A percentile compares a stretch with the other conserved stretches of the same genome.
Evolutionary conservation across 92 coral and sea anemone species (phyloP).

Genomic region (Actinostola sp.): DNA sequence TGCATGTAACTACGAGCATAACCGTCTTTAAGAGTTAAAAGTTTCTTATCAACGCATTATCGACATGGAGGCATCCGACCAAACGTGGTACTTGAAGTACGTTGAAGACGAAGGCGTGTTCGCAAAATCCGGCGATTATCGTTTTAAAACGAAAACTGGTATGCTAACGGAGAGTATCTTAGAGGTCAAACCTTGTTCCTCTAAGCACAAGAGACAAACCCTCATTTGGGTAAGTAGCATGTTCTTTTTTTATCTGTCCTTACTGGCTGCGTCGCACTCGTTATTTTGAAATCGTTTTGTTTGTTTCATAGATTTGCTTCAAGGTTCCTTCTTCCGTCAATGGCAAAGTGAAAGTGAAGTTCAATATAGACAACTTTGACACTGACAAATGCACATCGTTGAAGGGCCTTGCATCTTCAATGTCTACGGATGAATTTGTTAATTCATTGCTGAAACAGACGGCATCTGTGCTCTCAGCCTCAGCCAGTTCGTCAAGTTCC

Average conservation of each 20-base stretch:
- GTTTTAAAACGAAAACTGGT: constrained; percentile 23
- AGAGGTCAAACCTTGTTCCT: constrained; percentile 5
- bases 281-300: not conserved
- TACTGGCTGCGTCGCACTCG: too few relatives aligned
- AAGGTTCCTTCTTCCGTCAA: constrained; percentile 9
- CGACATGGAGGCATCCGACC: too few relatives aligned
- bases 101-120: constrained; percentile 28
- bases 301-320: not conserved
- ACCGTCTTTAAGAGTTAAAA: too few relatives aligned
- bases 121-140: constrained; percentile 9
- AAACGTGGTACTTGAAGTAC: constrained; percentile 16
- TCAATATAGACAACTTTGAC: not conserved
- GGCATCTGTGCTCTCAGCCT: not conserved
- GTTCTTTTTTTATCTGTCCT: not conserved
- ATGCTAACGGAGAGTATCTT: constrained; percentile 13
- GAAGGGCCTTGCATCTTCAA: not conserved
- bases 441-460: not conserved
- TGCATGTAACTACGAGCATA: too few relatives aligned
- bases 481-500: not conserved
- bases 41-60: too few relatives aligned
- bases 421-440: constrained; percentile 2
- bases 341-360: constrained; percentile 15
- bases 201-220: not conserved
- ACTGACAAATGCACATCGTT: not conserved
- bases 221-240: not conserved